A percentile compares a stretch with the other conserved stretches of the same genome.
Evolutionary conservation across 2,888 invertebrate genomes (phyloP).

Genomic region (Himalopsyche tibetana): DNA sequence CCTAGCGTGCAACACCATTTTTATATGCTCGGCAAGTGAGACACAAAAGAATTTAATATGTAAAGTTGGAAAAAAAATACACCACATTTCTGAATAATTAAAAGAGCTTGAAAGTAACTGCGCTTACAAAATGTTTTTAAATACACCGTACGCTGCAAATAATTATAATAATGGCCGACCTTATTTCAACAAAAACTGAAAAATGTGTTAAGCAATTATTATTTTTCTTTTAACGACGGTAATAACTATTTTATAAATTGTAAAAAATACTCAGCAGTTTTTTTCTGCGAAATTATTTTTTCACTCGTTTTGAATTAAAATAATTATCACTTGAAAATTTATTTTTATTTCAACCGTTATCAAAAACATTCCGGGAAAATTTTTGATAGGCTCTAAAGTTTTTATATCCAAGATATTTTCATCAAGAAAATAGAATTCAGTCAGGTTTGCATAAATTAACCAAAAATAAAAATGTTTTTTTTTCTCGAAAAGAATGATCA

Average conservation of each 20-base stretch:
- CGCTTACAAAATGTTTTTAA: conserved; percentile 11
- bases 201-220: neutral
- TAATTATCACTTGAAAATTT: no score
- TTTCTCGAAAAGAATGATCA: no score
- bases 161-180: neutral
- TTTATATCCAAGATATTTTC: no score
- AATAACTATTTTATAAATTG: conserved; percentile 32
- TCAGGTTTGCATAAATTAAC: no score
- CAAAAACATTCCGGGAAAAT: no score
- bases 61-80: neutral
- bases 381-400: no score
- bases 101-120: neutral
- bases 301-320: no score
- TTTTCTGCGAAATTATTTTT: no score
- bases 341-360: no score
- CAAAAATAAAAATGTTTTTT: no score
- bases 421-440: no score
- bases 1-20: conserved; percentile 5
- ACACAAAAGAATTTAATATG: conserved; percentile 23
- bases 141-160: neutral
- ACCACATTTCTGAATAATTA: neutral
- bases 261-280: neutral
- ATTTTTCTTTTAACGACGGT: neutral
- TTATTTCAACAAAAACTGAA: neutral
- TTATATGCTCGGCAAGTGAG: neutral